Percentiles rank a stretch among this genome's conserved stretches.
These are phyloP conservation scores for Apotomis capreana DNA, from an alignment of 2,888 invertebrate species.

Conservation along the genomic window DNA sequence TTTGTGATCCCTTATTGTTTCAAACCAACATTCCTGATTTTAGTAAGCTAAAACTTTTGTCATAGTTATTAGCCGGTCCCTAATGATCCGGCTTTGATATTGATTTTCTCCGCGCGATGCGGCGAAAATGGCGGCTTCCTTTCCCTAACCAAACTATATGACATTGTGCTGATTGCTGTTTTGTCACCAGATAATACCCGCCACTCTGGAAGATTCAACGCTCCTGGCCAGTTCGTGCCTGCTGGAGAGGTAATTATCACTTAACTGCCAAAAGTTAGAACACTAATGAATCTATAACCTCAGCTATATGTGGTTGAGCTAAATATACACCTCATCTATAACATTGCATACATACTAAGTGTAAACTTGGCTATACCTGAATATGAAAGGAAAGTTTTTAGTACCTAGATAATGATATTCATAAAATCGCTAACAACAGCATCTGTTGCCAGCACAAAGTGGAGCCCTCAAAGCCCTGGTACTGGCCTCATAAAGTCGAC, in stretches of 20 bases:
- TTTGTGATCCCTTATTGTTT: background rate
- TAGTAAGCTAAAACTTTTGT: background rate
- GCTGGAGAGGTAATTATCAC: constrained; percentile 57
- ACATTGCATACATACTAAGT: no score
- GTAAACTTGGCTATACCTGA: background rate
- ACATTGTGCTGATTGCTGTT: constrained; percentile 24
- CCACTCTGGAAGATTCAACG: constrained; percentile 63
- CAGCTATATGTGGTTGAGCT: no score
- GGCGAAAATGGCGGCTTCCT: constrained; percentile 23
- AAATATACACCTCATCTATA: no score
- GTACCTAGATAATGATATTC: constrained; percentile 11
- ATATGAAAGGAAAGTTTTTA: background rate
- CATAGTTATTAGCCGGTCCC: background rate
- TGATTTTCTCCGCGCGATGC: constrained; percentile 28
- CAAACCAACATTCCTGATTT: background rate
- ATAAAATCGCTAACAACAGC: constrained; percentile 44
- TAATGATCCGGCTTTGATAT: constrained; percentile 34
- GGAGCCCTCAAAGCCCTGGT: constrained; percentile 60
- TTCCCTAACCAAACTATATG: constrained; percentile 8
- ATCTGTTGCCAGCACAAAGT: constrained; percentile 68
- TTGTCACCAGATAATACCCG: constrained; percentile 57
- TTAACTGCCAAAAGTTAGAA: background rate
- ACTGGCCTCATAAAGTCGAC: constrained; percentile 66
- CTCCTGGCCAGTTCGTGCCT: constrained; percentile 62
- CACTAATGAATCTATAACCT: background rate